phyloP scores from a whole-genome alignment of 2,797 vertebrate genomes.

The Falco novaeseelandiae region DNA sequence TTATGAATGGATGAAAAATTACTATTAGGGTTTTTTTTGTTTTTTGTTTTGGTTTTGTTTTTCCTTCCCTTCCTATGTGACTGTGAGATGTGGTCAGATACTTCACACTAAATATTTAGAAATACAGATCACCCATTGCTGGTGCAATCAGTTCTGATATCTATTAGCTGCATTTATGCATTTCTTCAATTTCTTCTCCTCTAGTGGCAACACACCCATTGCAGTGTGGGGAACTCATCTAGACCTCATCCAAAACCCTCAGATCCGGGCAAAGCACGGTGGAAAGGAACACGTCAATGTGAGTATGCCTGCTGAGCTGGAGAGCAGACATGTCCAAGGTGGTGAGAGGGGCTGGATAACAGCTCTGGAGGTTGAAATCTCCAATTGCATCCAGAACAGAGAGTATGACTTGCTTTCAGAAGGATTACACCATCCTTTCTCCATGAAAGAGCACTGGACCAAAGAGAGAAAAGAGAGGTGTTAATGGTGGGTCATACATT shows the following conservation, averaged over 20 bases:
- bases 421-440: neutral
- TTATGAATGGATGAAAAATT: neutral
- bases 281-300: conserved; percentile 92
- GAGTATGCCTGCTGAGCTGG: conserved; percentile 66
- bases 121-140: neutral
- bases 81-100: accelerated
- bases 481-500: neutral
- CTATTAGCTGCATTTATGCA: neutral
- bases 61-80: neutral
- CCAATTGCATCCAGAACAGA: neutral
- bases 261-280: conserved; percentile 94
- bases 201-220: conserved; percentile 94
- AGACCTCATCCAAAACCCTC: conserved; percentile 95
- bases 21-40: neutral
- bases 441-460: neutral
- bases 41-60: neutral
- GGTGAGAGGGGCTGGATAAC: neutral
- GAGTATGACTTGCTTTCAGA: neutral
- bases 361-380: neutral
- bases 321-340: accelerated
- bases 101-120: neutral
- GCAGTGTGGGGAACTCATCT: conserved; percentile 94
- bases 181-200: neutral
- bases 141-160: neutral
- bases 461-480: neutral